phyloP scores from a whole-genome alignment of 2,113 vertebrate species.

The Tragelaphus scriptus region DNA sequence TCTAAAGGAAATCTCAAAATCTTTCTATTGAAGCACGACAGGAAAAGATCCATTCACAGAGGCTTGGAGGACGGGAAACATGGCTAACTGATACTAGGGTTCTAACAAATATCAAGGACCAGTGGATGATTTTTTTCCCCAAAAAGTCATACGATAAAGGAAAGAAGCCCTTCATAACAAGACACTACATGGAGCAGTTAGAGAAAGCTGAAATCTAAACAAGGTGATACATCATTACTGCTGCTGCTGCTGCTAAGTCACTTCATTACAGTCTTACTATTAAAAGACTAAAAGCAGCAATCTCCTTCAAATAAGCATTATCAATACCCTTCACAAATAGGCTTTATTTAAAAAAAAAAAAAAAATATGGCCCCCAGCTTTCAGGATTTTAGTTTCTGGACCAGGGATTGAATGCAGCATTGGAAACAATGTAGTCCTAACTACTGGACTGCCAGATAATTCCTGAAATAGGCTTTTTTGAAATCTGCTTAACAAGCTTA shows the following conservation, averaged over 20 bases:
- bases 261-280: not conserved
- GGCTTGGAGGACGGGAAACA: not conserved
- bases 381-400: not conserved
- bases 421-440: not conserved
- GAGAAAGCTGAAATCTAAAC: not conserved
- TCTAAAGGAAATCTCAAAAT: not conserved
- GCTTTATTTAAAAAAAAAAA: not conserved
- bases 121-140: not conserved
- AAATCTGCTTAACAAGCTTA: not conserved
- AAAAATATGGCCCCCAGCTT: not conserved
- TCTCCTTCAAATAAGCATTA: not conserved
- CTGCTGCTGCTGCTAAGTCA: no score
- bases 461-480: not conserved
- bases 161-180: not conserved
- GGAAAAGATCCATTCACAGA: not conserved
- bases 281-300: not conserved
- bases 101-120: not conserved
- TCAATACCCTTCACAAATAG: not conserved
- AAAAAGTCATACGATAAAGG: not conserved
- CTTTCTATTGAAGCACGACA: not conserved
- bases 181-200: not conserved
- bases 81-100: not conserved
- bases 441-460: not conserved
- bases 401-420: not conserved
- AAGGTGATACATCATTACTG: not conserved